phyloP scores from a whole-genome alignment of 2,113 vertebrate genomes.

The Reinhardtius hippoglossoides region DNA sequence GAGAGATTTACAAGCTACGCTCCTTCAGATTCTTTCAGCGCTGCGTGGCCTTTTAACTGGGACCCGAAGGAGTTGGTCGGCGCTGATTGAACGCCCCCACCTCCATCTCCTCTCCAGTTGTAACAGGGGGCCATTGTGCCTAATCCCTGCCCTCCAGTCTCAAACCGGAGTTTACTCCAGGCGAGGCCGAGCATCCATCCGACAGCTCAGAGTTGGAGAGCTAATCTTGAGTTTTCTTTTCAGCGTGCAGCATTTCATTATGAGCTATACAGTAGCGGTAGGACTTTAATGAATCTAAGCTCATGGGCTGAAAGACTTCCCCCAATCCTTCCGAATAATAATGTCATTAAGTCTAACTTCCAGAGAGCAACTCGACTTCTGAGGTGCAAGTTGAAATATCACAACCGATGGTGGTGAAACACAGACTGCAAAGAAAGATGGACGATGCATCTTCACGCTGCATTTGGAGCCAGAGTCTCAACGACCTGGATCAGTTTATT shows the following conservation, averaged over 20 bases:
- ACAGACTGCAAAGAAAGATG: too few species aligned
- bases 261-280: not conserved
- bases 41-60: not conserved
- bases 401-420: too few species aligned
- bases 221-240: not conserved
- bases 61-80: not conserved
- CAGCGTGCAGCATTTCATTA: not conserved
- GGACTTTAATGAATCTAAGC: not conserved
- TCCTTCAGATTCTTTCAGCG: not conserved
- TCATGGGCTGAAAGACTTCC: not conserved
- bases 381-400: too few species aligned
- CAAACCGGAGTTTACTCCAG: not conserved
- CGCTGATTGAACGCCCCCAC: not conserved
- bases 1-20: not conserved
- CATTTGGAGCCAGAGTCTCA: not conserved
- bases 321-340: not conserved
- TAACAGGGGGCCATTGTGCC: not conserved
- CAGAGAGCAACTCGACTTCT: too few species aligned
- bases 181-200: not conserved
- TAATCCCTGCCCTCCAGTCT: not conserved
- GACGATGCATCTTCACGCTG: too few species aligned
- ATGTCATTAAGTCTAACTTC: too few species aligned
- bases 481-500: slow-evolving; percentile 50
- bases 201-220: not conserved
- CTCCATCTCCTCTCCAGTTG: not conserved